Conservation (phyloP, 2,113 vertebrate genomes). For the Thunnus thynnus region DNA sequence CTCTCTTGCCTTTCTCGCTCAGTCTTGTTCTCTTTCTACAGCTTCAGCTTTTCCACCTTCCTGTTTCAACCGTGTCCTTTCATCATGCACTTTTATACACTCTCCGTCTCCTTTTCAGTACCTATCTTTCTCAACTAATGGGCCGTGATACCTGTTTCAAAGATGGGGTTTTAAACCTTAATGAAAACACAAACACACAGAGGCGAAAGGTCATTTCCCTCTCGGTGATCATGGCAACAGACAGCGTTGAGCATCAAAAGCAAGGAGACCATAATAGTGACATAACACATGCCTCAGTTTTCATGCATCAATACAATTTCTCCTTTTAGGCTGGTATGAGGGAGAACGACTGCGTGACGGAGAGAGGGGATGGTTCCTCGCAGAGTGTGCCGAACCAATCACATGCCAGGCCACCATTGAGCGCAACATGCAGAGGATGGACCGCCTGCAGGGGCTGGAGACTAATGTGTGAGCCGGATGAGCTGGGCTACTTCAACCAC, state of each 20-base stretch:
- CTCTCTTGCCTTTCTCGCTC: background rate
- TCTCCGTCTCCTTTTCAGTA: background rate
- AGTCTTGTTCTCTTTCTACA: background rate
- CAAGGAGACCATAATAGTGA: background rate
- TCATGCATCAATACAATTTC: background rate
- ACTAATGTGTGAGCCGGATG: slow-evolving; percentile 89
- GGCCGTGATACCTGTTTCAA: slow-evolving; percentile 15
- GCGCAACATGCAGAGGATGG: slow-evolving; percentile 97
- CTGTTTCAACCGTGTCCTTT: slow-evolving; percentile 12
- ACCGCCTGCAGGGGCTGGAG: slow-evolving; percentile 94
- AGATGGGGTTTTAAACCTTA: slow-evolving; percentile 16
- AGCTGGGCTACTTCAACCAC: background rate
- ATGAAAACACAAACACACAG: background rate
- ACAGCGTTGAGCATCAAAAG: slow-evolving; percentile 60
- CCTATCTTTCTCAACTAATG: slow-evolving; percentile 7
- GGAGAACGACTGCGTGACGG: slow-evolving; percentile 94
- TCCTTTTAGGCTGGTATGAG: slow-evolving; percentile 92
- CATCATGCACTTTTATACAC: background rate
- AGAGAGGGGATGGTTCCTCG: slow-evolving; percentile 93
- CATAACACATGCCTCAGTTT: background rate
- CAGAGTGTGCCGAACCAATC: slow-evolving; percentile 92
- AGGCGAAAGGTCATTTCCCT: slow-evolving; percentile 28
- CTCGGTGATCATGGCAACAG: slow-evolving; percentile 54
- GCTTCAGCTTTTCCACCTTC: background rate
- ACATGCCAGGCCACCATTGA: slow-evolving; percentile 93